Evolutionary conservation across 2,888 invertebrate genomes (phyloP).

Genomic region (Polyommatus iphigenia): DNA sequence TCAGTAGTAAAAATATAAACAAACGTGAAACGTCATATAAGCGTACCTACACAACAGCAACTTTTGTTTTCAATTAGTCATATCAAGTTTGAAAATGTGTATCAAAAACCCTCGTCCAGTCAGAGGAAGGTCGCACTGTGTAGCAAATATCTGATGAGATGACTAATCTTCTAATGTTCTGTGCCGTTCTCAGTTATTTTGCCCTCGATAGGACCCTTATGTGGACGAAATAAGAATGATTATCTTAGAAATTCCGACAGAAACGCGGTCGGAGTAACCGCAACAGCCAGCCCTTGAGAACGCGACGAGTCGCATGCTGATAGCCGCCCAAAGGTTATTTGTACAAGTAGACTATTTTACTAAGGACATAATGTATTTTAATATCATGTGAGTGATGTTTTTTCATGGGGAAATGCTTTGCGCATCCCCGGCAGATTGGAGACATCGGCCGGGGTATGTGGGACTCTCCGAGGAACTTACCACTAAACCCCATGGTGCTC

Average conservation of each 20-base stretch:
- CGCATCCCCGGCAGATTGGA: too few relatives aligned
- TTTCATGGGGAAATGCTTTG: too few relatives aligned
- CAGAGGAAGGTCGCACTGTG: not conserved
- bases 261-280: not conserved
- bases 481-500: too few relatives aligned
- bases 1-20: not conserved
- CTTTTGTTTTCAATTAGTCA: not conserved
- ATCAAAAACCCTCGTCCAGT: not conserved
- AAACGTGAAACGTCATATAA: not conserved
- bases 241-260: not conserved
- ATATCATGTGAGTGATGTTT: too few relatives aligned
- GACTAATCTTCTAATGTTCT: slow-evolving; percentile 5
- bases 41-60: not conserved
- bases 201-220: not conserved
- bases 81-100: slow-evolving; percentile 1
- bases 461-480: too few relatives aligned
- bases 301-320: not conserved
- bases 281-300: slow-evolving; percentile 1
- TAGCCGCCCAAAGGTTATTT: not conserved
- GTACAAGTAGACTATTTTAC: not conserved
- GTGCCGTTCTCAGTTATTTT: not conserved
- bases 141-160: slow-evolving; percentile 12
- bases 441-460: too few relatives aligned
- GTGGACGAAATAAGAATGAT: not conserved
- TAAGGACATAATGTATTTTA: not conserved